Base-by-base conservation (phyloP, 2,888 invertebrate species). In the Thereva unica region DNA sequence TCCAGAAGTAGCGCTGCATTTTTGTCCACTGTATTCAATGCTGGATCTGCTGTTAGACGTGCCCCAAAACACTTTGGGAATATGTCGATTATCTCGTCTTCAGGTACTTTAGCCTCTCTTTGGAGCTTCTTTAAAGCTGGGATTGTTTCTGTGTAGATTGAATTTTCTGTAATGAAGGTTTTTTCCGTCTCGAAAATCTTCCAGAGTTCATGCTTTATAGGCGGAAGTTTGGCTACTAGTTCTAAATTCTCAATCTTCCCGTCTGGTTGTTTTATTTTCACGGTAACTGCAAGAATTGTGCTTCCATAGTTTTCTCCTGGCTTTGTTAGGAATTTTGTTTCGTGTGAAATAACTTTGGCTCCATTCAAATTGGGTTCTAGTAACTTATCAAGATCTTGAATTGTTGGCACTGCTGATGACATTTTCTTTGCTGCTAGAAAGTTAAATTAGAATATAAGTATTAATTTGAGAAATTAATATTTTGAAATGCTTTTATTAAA, bases 301-400 rank as follows among this genome's bases (percentile, higher is more conserved):
- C 87, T 86, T 2, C 86, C 86, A 73, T 86, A 87, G 74, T 87
- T 87, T 72, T 87, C 87, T 0, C 87, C 87, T 0, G 84, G 82
- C 12, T 82, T 82, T 7, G 84, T 84, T n/a, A 84, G 74, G 68
- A 77, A 77, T 10, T 76, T 76, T 7, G 77, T 78, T 10, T 76
- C 74, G 67, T 83, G 80, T 0, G 81, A 76, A 2, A 80, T 66
- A 2, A 85, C 71, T 67, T 73, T 74, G 1, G 68, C 71, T 38
- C 59, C 59, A 45, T 59, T 47, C 4, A 59, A 42, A 12, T 59
- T 35, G 37, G 59, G 59, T 10, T 49, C 49, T 38, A 59, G 38
- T 23, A 59, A 47, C 47, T 59, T 42, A 34, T 59, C 40, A 6
- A 59, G 49, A 37, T 59, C 40, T 10, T 47, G 47, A 42, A 59